Base-by-base conservation (phyloP, 2,888 invertebrate genomes). In the Sesia apiformis region DNA sequence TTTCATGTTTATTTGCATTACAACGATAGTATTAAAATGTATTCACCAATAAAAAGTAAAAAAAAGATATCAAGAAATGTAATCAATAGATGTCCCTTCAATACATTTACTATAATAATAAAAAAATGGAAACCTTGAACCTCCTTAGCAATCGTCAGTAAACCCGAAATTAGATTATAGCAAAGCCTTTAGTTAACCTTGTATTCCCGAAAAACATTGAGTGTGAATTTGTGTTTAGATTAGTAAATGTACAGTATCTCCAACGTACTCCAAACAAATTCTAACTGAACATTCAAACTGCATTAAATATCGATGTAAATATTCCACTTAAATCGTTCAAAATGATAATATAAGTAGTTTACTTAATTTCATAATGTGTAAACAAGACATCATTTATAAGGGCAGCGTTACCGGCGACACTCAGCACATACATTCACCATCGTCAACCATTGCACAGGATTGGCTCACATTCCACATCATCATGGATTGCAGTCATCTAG, bases 371-470 rank as follows among this genome's bases (percentile, higher is more conserved):
- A 1, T 23, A 23, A 23, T 23, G 23, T 23, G 8, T 46, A 46
- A 8, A 8, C 8, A 46, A 46, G 23, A 46, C 46, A 46, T 46
- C 46, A 5, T 46, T 46, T 46, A 42, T 6, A 42, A 42, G 7
- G 5, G 42, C 42, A 42, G 7, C 42, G 5, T 42, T 7, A 42
- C 5, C 42, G 42, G 5, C 7, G 7, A 7, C 42, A 42, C 7
- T 42, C 70, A 77, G 82, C 88, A 86, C 84, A 80, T 71, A 81
- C 78, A 84, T 80, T 76, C 74, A 82, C 80, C 77, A 80, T 81
- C 70, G 72, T 80, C 81, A 82, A 83, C 81, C 86, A 87, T 84
- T 80, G 87, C 88, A 88, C 88, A 82, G 77, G 77, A 78, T 77
- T 82, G 84, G 83, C 83, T 80, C 79, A 79, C 76, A 59, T 72